These are phyloP conservation scores for Ligdia adustata DNA, from an alignment of 2,888 invertebrate species.

Conservation along the genomic window DNA sequence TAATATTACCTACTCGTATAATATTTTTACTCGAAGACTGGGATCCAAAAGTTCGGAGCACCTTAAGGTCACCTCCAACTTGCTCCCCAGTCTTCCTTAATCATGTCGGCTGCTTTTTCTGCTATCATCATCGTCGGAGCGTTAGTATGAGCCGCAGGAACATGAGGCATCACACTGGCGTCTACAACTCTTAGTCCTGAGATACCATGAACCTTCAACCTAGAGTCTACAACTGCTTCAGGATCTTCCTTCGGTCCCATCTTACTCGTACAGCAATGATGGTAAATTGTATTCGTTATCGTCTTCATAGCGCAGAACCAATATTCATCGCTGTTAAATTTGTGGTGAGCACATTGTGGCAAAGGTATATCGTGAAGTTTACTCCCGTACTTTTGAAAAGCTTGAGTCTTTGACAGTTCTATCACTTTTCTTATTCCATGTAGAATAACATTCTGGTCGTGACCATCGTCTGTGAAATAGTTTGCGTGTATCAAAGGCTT, in stretches of 20 bases:
- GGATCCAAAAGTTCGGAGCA: not conserved
- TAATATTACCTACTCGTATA: too few species aligned
- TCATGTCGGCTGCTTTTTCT: constrained; percentile 83
- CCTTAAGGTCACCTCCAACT: constrained; percentile 2
- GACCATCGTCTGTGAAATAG: constrained; percentile 85
- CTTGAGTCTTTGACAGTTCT: constrained; percentile 73
- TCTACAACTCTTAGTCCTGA: constrained; percentile 80
- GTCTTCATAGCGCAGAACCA: constrained; percentile 86
- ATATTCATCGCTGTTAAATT: constrained; percentile 85
- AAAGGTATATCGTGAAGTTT: constrained; percentile 79
- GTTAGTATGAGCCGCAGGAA: constrained; percentile 83
- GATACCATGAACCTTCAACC: constrained; percentile 77
- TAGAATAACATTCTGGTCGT: constrained; percentile 76
- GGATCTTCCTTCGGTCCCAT: constrained; percentile 79
- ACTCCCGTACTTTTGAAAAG: constrained; percentile 79
- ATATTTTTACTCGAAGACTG: constrained; percentile 7
- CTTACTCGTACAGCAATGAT: constrained; percentile 81
- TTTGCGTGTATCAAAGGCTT: constrained; percentile 87
- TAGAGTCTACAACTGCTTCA: constrained; percentile 79
- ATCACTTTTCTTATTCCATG: constrained; percentile 73
- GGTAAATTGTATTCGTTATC: constrained; percentile 81
- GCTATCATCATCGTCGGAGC: constrained; percentile 85
- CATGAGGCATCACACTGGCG: constrained; percentile 83
- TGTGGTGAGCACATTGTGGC: constrained; percentile 81
- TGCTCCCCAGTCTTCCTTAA: constrained; percentile 70